Evolutionary conservation across 2,797 vertebrate species (phyloP).

Genomic region (Acestrorhynchus altus): DNA sequence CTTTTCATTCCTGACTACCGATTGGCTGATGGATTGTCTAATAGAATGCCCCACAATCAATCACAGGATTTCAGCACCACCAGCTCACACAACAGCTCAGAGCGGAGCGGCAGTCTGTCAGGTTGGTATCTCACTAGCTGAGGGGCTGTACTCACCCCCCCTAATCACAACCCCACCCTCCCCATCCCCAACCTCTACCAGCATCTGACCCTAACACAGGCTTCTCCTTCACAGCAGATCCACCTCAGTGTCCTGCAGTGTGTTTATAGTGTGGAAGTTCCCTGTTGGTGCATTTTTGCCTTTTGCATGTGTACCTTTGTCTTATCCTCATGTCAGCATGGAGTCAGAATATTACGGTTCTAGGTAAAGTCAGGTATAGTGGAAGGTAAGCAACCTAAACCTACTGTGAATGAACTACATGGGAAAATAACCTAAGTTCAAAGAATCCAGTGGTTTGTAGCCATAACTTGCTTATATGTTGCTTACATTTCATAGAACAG

Average conservation of each 20-base stretch:
- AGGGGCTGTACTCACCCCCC: constrained; percentile 39
- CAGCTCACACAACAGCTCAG: constrained; percentile 99
- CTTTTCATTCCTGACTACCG: constrained; percentile 99
- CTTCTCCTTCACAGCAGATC: background rate
- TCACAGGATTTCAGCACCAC: constrained; percentile 99
- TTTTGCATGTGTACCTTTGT: background rate
- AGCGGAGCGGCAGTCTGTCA: constrained; percentile 99
- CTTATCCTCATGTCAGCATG: too few species aligned
- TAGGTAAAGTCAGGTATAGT: too few species aligned
- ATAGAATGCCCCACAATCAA: constrained; percentile 99
- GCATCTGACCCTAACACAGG: background rate
- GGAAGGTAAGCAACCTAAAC: too few species aligned
- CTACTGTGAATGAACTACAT: too few species aligned
- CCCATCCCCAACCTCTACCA: background rate
- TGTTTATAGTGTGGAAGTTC: background rate
- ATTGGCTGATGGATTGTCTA: constrained; percentile 99
- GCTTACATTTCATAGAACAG: too few species aligned
- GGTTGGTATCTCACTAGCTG: constrained; percentile 87
- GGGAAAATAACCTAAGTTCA: too few species aligned
- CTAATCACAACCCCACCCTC: background rate
- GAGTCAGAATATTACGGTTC: background rate
- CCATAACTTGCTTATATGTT: too few species aligned
- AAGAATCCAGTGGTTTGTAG: too few species aligned
- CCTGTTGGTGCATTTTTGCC: background rate
- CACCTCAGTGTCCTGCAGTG: background rate